phyloP scores from a whole-genome alignment of 2,113 vertebrate species.

The Mustelus asterias region DNA sequence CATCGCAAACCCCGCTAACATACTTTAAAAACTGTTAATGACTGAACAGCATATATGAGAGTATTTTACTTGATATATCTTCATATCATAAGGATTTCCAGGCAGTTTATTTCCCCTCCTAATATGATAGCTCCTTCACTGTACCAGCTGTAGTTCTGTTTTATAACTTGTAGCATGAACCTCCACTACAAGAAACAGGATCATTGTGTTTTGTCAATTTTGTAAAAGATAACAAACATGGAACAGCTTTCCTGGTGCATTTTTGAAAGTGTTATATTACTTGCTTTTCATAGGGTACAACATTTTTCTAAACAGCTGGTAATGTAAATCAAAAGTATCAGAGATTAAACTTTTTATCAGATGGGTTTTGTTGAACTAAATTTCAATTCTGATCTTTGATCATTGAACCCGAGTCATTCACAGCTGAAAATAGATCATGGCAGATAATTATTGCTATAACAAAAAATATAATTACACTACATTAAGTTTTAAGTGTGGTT shows the following conservation, averaged over 20 bases:
- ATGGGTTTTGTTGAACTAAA: neutral
- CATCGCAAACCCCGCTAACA: too few species aligned
- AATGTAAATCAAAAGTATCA: too few species aligned
- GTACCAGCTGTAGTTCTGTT: neutral
- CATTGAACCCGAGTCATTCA: neutral
- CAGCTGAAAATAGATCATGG: neutral
- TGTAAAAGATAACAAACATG: neutral
- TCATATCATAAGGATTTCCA: neutral
- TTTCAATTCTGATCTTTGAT: neutral
- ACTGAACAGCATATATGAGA: neutral
- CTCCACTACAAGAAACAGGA: neutral
- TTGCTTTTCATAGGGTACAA: too few species aligned
- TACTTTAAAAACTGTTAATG: neutral
- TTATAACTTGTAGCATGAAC: neutral
- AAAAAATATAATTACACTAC: neutral
- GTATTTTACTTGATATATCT: neutral
- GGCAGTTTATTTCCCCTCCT: neutral
- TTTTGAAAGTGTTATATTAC: too few species aligned
- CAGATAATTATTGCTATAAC: neutral
- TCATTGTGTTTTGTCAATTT: neutral
- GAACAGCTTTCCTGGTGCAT: neutral
- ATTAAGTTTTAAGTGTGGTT: neutral
- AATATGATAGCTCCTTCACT: neutral
- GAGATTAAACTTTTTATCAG: too few species aligned
- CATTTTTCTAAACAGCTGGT: too few species aligned